phyloP scores from a whole-genome alignment of 2,797 vertebrate species.

The Luscinia megarhynchos region DNA sequence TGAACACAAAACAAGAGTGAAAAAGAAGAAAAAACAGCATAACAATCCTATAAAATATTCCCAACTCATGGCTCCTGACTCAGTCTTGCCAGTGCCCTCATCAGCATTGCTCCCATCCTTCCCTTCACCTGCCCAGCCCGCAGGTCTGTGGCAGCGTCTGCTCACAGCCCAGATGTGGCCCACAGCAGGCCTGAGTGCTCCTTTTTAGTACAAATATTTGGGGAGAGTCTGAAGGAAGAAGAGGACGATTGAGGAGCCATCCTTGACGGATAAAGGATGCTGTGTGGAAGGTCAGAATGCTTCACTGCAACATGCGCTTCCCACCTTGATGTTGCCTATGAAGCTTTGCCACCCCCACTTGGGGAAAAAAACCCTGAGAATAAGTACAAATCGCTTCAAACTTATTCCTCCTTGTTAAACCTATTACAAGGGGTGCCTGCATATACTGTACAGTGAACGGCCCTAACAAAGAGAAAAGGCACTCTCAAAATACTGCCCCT shows the following conservation, averaged over 20 bases:
- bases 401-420: background rate
- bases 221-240: background rate
- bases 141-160: background rate
- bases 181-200: accelerated
- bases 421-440: background rate
- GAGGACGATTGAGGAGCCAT: accelerated
- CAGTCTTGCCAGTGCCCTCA: background rate
- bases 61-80: accelerated
- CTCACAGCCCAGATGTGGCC: background rate
- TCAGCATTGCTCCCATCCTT: accelerated
- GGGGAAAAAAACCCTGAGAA: accelerated
- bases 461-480: background rate
- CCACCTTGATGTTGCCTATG: background rate
- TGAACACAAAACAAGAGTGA: background rate
- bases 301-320: background rate
- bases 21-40: background rate
- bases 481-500: background rate
- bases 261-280: background rate
- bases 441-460: background rate
- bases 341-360: background rate
- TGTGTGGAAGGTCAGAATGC: accelerated
- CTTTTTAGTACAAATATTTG: background rate
- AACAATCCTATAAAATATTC: background rate
- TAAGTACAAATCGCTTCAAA: background rate
- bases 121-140: background rate